Evolutionary conservation across 2,888 invertebrate genomes (phyloP).

Genomic region (Cotesia congregata): DNA sequence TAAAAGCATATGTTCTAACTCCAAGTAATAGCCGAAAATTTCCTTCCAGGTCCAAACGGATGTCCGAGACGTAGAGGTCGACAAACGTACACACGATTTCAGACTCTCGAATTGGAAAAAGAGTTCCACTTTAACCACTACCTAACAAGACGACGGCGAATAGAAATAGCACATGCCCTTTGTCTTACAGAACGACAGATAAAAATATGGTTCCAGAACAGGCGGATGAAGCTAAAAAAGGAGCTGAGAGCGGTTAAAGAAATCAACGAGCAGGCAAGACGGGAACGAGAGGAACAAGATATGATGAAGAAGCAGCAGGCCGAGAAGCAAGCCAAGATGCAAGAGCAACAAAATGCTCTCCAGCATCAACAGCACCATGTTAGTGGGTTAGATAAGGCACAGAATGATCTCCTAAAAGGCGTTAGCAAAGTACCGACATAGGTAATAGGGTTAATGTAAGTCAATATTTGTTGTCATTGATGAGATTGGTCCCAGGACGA

Average conservation of each 20-base stretch:
- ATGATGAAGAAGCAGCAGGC: constrained; percentile 92
- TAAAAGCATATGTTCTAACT: constrained; percentile 29
- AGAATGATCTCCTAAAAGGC: constrained; percentile 82
- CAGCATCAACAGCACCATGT: constrained; percentile 82
- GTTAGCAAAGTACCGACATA: constrained; percentile 86
- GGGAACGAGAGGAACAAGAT: constrained; percentile 92
- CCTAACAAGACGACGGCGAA: constrained; percentile 93
- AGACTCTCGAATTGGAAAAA: constrained; percentile 97
- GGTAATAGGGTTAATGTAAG: constrained; percentile 66
- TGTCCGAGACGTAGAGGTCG: constrained; percentile 94
- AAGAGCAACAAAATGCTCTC: constrained; percentile 79
- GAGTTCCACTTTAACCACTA: constrained; percentile 99
- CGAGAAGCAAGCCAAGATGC: constrained; percentile 87
- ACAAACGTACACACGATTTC: constrained; percentile 98
- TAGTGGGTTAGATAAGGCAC: constrained; percentile 82
- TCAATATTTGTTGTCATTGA: constrained; percentile 4
- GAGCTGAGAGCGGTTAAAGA: constrained; percentile 94
- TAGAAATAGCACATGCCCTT: constrained; percentile 96
- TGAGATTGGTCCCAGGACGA: not conserved
- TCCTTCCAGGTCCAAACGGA: constrained; percentile 91
- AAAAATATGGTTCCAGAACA: constrained; percentile 97
- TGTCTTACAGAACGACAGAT: constrained; percentile 97
- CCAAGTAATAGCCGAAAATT: constrained; percentile 50
- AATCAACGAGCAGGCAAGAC: constrained; percentile 93
- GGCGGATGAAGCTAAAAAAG: constrained; percentile 97